Percentiles rank a stretch among this genome's conserved stretches.
phyloP scores from a whole-genome alignment of 2,888 invertebrate species.

The Globia sparganii region DNA sequence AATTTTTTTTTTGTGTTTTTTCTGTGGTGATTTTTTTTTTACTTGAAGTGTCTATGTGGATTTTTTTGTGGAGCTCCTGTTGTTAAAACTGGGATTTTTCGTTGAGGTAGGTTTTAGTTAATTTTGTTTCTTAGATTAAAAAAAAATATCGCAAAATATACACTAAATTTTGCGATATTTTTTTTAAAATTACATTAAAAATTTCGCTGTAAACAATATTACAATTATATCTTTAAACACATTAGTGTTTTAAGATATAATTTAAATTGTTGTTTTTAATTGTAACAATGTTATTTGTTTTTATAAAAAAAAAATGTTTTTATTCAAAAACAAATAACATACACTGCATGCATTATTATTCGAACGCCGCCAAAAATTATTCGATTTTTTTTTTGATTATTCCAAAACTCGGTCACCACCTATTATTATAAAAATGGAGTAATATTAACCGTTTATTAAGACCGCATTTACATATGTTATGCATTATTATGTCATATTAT shows the following conservation, averaged over 20 bases:
- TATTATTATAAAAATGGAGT: constrained; percentile 33
- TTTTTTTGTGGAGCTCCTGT: constrained; percentile 46
- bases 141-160: no score
- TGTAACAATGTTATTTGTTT: no score
- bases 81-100: constrained; percentile 32
- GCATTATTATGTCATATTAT: constrained; percentile 77
- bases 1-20: constrained; percentile 27
- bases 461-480: constrained; percentile 69
- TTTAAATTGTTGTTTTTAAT: no score
- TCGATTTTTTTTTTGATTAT: not conserved
- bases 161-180: no score
- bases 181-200: no score
- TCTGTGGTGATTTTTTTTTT: constrained; percentile 33
- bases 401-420: constrained; percentile 31
- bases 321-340: not conserved
- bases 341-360: not conserved
- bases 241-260: no score
- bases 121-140: not conserved
- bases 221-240: not conserved
- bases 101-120: constrained; percentile 40
- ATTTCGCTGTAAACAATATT: rapidly evolving
- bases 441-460: constrained; percentile 38
- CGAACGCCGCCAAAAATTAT: not conserved
- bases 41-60: constrained; percentile 40
- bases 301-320: no score